phyloP scores from a whole-genome alignment of 2,113 vertebrate species.

The Rhinogobius similis region DNA sequence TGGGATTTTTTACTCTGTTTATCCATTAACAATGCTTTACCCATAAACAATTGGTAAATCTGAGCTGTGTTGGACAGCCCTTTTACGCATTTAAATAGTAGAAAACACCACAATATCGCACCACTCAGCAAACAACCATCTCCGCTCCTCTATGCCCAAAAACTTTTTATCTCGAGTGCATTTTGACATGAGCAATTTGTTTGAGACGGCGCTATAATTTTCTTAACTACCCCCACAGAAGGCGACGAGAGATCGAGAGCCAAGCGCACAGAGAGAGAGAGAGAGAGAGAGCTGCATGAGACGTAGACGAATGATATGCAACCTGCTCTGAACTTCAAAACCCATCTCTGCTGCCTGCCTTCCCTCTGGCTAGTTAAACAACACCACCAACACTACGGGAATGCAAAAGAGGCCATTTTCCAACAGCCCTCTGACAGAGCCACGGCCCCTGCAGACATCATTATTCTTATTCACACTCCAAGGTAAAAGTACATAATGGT shows the following conservation, averaged over 20 bases:
- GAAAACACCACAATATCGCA: background rate
- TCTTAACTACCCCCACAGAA: slow-evolving; percentile 57
- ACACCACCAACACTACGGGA: slow-evolving; percentile 47
- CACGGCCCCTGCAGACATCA: slow-evolving; percentile 36
- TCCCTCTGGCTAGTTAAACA: slow-evolving; percentile 47
- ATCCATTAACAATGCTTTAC: no score
- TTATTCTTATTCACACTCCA: slow-evolving; percentile 19
- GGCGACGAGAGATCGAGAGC: background rate
- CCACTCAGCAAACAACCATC: background rate
- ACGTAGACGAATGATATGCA: slow-evolving; percentile 60
- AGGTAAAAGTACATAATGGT: slow-evolving; percentile 10
- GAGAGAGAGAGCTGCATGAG: slow-evolving; percentile 45
- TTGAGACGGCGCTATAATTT: slow-evolving; percentile 53
- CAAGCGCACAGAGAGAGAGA: background rate
- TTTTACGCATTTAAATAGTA: background rate
- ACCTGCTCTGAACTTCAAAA: slow-evolving; percentile 39
- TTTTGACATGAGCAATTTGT: slow-evolving; percentile 55
- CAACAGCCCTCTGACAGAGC: slow-evolving; percentile 53
- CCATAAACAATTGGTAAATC: background rate
- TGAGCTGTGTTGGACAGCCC: background rate
- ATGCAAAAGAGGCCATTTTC: slow-evolving; percentile 44
- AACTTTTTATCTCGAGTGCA: slow-evolving; percentile 37
- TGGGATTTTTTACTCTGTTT: background rate
- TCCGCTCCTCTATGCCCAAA: background rate
- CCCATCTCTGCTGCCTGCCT: slow-evolving; percentile 44